Percentiles rank a stretch among this genome's conserved stretches.
These are phyloP conservation scores for Drosophila busckii DNA, from an alignment of 1,140 invertebrate species.

Conservation along the genomic window DNA sequence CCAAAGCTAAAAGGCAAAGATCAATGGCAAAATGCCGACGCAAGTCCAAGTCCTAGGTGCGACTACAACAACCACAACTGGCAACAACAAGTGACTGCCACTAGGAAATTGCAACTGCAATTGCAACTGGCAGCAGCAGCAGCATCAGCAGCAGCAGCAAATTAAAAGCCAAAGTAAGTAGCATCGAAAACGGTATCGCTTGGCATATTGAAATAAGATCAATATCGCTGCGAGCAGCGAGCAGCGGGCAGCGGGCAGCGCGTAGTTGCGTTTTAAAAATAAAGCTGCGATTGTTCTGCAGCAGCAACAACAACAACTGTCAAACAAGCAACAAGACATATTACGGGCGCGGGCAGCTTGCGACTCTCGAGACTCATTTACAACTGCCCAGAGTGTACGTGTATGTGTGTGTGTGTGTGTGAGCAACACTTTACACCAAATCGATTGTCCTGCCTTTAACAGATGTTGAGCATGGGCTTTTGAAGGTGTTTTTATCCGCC, in stretches of 20 bases:
- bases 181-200: conserved; percentile 11
- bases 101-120: conserved; percentile 29
- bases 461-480: conserved; percentile 66
- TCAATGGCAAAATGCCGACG: conserved; percentile 40
- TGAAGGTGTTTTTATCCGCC: conserved; percentile 61
- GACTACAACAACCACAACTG: conserved; percentile 22
- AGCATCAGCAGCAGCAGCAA: conserved; percentile 54
- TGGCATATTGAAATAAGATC: conserved; percentile 76
- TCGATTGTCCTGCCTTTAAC: conserved; percentile 67
- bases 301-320: conserved; percentile 67
- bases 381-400: conserved; percentile 48
- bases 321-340: conserved; percentile 78
- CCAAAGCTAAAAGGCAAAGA: conserved; percentile 18
- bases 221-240: conserved; percentile 68
- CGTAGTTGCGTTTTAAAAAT: conserved; percentile 72
- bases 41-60: conserved; percentile 15
- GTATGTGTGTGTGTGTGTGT: conserved; percentile 25
- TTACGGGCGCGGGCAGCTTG: conserved; percentile 56
- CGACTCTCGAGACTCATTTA: conserved; percentile 67
- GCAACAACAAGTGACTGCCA: conserved; percentile 23
- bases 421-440: conserved; percentile 63
- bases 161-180: conserved; percentile 49
- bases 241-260: conserved; percentile 62
- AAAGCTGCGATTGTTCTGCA: conserved; percentile 61
- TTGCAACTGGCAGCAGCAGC: conserved; percentile 24